Conservation (phyloP, 1,140 invertebrate genomes). For the Drosophila arizonae region DNA sequence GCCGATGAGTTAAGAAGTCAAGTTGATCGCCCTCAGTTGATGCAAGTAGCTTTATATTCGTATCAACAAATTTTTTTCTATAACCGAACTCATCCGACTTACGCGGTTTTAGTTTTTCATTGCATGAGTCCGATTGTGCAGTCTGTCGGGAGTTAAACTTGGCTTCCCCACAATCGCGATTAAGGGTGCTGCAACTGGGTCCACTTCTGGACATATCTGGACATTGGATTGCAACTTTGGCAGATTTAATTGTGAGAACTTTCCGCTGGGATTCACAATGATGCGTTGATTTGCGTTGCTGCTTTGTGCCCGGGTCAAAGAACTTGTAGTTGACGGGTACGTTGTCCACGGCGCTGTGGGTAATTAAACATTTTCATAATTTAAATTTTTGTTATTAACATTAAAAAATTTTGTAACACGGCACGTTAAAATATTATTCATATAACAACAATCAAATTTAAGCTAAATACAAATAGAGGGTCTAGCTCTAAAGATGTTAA, state of each 20-base stretch:
- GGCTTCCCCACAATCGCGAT: conserved; percentile 52
- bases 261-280: conserved; percentile 57
- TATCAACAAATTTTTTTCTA: conserved; percentile 61
- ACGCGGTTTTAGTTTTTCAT: conserved; percentile 59
- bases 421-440: no score
- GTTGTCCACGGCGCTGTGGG: conserved; percentile 62
- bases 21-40: conserved; percentile 5
- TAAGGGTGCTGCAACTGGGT: conserved; percentile 53
- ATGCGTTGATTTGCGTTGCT: conserved; percentile 54
- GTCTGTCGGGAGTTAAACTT: conserved; percentile 52
- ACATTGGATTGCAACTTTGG: conserved; percentile 65
- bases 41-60: conserved; percentile 45
- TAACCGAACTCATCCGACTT: conserved; percentile 26
- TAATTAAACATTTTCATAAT: background rate
- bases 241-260: conserved; percentile 56
- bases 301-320: conserved; percentile 70
- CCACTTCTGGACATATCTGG: conserved; percentile 68
- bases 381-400: background rate
- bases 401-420: no score
- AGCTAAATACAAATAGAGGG: no score
- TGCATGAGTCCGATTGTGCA: conserved; percentile 62
- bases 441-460: no score
- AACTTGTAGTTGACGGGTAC: conserved; percentile 64
- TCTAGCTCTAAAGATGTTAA: no score
- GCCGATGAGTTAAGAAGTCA: conserved; percentile 42